These are phyloP conservation scores for Cassiopea andromeda DNA, from an alignment of 30 jellyfish, hydroid and myxozoan species.

Conservation along the genomic window DNA sequence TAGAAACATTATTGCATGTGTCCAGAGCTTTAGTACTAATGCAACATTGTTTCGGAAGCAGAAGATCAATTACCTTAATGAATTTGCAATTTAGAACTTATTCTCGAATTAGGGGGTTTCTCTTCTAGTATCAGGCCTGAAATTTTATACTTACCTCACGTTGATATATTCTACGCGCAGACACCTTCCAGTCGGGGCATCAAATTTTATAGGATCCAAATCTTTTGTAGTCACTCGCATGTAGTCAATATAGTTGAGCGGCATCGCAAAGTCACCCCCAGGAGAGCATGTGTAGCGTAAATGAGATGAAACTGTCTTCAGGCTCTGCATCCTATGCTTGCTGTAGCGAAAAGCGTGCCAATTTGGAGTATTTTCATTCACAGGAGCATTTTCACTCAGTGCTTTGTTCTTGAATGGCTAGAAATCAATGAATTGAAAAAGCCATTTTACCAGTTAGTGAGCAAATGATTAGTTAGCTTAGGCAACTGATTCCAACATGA, in stretches of 20 bases:
- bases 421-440: neutral
- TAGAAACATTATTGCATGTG: no score
- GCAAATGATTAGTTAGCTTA: no score
- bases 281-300: constrained; percentile 30
- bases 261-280: constrained; percentile 4
- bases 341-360: constrained; percentile 7
- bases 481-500: no score
- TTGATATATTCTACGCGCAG: constrained; percentile 3
- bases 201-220: constrained; percentile 11
- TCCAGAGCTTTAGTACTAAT: no score
- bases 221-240: neutral
- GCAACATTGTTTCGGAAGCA: no score
- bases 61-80: no score
- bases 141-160: neutral
- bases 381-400: constrained; percentile 14
- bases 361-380: constrained; percentile 32
- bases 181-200: constrained; percentile 13
- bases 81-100: no score
- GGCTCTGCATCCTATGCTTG: constrained; percentile 2
- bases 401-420: neutral
- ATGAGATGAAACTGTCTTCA: constrained; percentile 5
- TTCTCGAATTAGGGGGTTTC: no score
- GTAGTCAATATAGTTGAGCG: neutral
- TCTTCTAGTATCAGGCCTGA: no score
- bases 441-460: neutral